Conservation (phyloP, 2,797 vertebrate genomes). For the Nannoperca obscura region DNA sequence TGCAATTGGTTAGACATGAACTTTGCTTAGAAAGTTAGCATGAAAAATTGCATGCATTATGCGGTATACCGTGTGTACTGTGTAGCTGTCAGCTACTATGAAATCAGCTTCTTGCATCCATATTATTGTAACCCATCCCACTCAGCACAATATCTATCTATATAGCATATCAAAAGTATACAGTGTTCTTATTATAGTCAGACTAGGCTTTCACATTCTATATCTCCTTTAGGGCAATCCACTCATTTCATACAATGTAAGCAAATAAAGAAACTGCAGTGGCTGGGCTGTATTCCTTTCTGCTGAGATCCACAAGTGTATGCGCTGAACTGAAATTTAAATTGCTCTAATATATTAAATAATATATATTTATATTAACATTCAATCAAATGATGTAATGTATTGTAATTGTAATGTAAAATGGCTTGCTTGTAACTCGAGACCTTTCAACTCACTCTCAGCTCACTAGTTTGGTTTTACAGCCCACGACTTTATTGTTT, state of each 20-base stretch:
- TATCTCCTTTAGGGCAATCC: slow-evolving; percentile 1
- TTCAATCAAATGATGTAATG: background rate
- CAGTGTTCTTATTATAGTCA: background rate
- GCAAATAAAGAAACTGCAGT: background rate
- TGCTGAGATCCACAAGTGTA: background rate
- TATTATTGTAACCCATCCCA: background rate
- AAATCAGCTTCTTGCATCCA: background rate
- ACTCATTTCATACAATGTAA: slow-evolving; percentile 1
- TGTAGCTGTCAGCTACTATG: slow-evolving; percentile 9
- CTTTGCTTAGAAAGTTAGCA: background rate
- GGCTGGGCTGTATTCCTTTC: background rate
- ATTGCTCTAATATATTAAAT: background rate
- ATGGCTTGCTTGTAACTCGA: background rate
- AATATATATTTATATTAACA: background rate
- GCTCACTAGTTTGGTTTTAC: background rate
- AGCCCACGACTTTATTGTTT: background rate
- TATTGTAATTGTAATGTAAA: background rate
- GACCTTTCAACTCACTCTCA: background rate
- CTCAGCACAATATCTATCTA: background rate
- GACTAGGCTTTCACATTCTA: slow-evolving; percentile 11
- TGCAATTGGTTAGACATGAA: background rate
- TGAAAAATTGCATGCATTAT: background rate
- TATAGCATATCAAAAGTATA: background rate
- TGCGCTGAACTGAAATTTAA: background rate
- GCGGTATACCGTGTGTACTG: background rate